Base-by-base conservation (phyloP, 2,797 vertebrate species). In the Esox lucius region DNA sequence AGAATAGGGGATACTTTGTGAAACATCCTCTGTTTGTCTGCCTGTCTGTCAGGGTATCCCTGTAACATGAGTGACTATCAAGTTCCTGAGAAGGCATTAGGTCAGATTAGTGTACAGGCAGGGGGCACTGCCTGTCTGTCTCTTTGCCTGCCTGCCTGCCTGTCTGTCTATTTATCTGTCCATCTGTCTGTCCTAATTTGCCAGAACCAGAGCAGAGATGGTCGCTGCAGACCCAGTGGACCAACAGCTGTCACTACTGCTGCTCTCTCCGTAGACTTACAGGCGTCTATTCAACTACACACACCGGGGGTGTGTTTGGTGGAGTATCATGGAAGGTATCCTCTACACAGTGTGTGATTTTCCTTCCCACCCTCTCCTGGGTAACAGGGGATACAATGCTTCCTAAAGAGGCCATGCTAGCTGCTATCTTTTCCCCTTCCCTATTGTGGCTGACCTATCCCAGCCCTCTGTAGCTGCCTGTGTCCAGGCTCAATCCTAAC, bases 271-370 rank as follows among this genome's bases (percentile, higher is more conserved):
- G 84, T 85, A 94, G 93, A 94, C 93, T 90, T 88, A 78, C 84
- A 81, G 94, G 92, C 88, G 17, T 94, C 93, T 91, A 84, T 87
- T 84, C 78, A 88, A 90, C 84, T 84, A 73, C 77, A 64, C 66
- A 1, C 28, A 79, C 84, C 72, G 6, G 16, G 17, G 28, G 66
- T 66, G 6, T 2, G 24, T 19, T 28, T 16, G 19, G n/a, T 22
- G 53, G 51, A 73, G 70, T 71, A 77, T 67, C 78, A 73, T 77
- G 15, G 35, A 51, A 19, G 26, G 49, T 22, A 75, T 48, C 5
- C 74, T 75, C 76, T 74, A 62, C 13, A 49, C 78, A 64, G 53
- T 64, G 65, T 73, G 70, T 68, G 49, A 49, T 75, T 15, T 17
- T 68, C 28, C n/a, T 33, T 77, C 78, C 24, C 82, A 72, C 66